These are phyloP conservation scores for Synergus laeviventris DNA, from an alignment of 2,888 invertebrate species.

Conservation along the genomic window DNA sequence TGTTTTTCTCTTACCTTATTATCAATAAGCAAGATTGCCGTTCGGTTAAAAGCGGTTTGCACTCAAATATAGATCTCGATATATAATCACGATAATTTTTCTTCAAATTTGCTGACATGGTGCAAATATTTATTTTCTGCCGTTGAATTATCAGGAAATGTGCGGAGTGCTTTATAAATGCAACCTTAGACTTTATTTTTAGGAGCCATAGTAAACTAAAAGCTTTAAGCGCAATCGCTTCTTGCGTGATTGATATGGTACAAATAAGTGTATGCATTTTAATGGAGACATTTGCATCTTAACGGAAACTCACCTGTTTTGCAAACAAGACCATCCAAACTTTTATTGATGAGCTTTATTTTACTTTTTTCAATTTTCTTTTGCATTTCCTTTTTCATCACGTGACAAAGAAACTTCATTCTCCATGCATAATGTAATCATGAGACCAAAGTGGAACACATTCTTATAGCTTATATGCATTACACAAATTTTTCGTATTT, in stretches of 20 bases:
- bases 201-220: slow-evolving; percentile 7
- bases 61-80: not conserved
- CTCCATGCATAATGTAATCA: slow-evolving; percentile 5
- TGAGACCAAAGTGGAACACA: not conserved
- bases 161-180: not conserved
- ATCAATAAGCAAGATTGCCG: too few relatives aligned
- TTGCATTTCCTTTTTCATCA: not conserved
- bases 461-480: not conserved
- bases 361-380: not conserved
- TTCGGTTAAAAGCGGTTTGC: not conserved
- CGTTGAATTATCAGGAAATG: slow-evolving; percentile 12
- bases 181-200: slow-evolving; percentile 29
- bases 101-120: not conserved
- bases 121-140: slow-evolving; percentile 8
- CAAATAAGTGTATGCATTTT: slow-evolving; percentile 11
- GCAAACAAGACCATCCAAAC: not conserved
- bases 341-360: not conserved
- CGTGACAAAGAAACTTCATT: not conserved
- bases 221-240: not conserved
- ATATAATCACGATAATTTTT: not conserved
- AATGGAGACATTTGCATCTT: not conserved
- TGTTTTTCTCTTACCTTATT: too few relatives aligned
- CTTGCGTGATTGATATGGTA: slow-evolving; percentile 25
- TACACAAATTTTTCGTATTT: not conserved
- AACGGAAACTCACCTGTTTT: not conserved